Evolutionary conservation across 2,888 invertebrate genomes (phyloP).

Genomic region (Dinocampus coccinellae): DNA sequence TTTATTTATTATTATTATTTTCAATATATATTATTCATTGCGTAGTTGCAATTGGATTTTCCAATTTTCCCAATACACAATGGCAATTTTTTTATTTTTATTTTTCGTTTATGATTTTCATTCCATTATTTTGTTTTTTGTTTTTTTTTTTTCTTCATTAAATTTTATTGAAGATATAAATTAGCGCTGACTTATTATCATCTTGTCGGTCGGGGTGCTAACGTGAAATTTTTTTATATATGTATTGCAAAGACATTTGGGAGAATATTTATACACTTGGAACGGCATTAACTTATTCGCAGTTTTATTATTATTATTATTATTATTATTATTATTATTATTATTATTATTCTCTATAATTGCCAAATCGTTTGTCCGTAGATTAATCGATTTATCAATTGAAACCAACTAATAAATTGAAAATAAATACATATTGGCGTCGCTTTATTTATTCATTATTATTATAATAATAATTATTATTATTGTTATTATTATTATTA

Average conservation of each 20-base stretch:
- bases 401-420: slow-evolving; percentile 29
- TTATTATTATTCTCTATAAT: slow-evolving; percentile 52
- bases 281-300: slow-evolving; percentile 54
- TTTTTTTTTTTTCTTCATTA: slow-evolving; percentile 14
- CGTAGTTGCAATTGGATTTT: slow-evolving; percentile 20
- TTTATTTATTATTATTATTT: no score
- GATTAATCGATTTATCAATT: neutral
- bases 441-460: no score
- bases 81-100: slow-evolving; percentile 19
- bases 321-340: slow-evolving; percentile 47
- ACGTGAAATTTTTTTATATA: slow-evolving; percentile 43
- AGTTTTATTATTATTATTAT: no score
- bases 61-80: slow-evolving; percentile 7
- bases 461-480: no score
- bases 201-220: slow-evolving; percentile 29
- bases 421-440: slow-evolving; percentile 18
- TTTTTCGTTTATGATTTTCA: slow-evolving; percentile 11
- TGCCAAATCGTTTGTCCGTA: slow-evolving; percentile 30
- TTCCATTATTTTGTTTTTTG: no score
- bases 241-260: slow-evolving; percentile 41
- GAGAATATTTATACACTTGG: slow-evolving; percentile 54
- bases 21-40: slow-evolving; percentile 12
- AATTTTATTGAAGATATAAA: slow-evolving; percentile 10
- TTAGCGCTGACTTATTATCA: neutral
- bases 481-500: no score